phyloP scores from a whole-genome alignment of 2,113 vertebrate species.

The Rhinoderma darwinii region DNA sequence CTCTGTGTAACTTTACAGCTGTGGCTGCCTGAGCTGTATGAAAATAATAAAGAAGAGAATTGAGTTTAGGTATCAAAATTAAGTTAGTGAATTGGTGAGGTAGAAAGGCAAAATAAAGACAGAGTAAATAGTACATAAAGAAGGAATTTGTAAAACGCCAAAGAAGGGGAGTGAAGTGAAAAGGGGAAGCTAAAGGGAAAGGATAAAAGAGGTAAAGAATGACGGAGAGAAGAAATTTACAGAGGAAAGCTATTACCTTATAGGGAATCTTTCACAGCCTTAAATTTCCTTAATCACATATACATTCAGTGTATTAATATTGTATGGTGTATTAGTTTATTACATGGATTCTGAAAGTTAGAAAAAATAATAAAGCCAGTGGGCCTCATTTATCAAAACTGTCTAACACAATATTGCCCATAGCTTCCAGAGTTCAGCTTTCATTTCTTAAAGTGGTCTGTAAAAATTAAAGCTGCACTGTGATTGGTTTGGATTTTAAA shows the following conservation, averaged over 20 bases:
- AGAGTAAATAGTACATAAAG: not conserved
- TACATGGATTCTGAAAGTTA: not conserved
- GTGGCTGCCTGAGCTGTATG: slow-evolving; percentile 27
- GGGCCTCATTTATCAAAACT: not conserved
- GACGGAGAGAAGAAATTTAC: not conserved
- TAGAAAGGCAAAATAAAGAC: not conserved
- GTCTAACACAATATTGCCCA: too few relatives aligned
- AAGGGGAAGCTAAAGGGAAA: not conserved
- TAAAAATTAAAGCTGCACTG: too few relatives aligned
- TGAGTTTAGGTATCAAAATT: not conserved
- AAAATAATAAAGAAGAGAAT: not conserved
- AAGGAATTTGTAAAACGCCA: not conserved
- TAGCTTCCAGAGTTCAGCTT: too few relatives aligned
- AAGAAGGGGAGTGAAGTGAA: not conserved
- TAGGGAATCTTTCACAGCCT: not conserved
- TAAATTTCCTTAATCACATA: not conserved
- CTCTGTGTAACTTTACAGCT: slow-evolving; percentile 7
- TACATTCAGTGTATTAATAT: not conserved
- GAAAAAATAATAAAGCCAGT: not conserved
- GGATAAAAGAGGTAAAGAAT: not conserved
- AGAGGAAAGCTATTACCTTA: not conserved
- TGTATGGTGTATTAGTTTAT: not conserved
- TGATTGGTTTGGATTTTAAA: not conserved
- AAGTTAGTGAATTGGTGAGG: not conserved
- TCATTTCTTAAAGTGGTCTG: too few relatives aligned